phyloP scores from a whole-genome alignment of 2,888 invertebrate species.

The Lasioglossum oenotherae region DNA sequence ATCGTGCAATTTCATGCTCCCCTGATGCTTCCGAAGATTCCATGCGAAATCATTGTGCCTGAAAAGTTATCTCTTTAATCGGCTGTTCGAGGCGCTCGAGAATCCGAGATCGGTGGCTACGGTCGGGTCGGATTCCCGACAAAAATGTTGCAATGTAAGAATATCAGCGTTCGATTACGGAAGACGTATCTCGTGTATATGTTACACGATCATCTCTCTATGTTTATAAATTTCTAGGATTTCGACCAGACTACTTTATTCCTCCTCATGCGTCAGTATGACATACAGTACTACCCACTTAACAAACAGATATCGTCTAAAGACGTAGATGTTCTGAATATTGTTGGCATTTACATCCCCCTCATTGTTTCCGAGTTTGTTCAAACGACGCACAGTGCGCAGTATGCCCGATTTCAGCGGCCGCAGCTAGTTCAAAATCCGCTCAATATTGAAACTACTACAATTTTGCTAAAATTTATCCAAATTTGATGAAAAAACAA shows the following conservation, averaged over 20 bases:
- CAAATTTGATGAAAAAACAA: too few relatives aligned
- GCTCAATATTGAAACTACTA: too few relatives aligned
- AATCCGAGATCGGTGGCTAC: neutral
- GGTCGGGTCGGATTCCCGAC: neutral
- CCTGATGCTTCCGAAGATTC: conserved; percentile 83
- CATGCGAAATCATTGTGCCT: conserved; percentile 85
- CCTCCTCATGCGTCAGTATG: neutral
- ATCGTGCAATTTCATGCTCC: conserved; percentile 80
- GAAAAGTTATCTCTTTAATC: conserved; percentile 29
- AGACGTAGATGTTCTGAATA: neutral
- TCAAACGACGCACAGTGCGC: too few relatives aligned
- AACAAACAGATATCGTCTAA: neutral
- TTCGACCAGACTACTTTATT: neutral
- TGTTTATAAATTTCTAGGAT: neutral
- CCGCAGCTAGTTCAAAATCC: too few relatives aligned
- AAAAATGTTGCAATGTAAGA: neutral
- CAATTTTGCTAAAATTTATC: too few relatives aligned
- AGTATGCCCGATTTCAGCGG: too few relatives aligned
- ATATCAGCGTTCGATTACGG: neutral
- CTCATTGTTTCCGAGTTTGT: neutral
- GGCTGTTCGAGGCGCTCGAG: neutral
- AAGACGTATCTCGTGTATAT: neutral
- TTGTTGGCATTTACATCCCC: neutral
- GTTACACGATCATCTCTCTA: neutral
- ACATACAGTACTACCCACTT: neutral